phyloP scores from a whole-genome alignment of 1,140 invertebrate genomes.

The Cryptotermes secundus region DNA sequence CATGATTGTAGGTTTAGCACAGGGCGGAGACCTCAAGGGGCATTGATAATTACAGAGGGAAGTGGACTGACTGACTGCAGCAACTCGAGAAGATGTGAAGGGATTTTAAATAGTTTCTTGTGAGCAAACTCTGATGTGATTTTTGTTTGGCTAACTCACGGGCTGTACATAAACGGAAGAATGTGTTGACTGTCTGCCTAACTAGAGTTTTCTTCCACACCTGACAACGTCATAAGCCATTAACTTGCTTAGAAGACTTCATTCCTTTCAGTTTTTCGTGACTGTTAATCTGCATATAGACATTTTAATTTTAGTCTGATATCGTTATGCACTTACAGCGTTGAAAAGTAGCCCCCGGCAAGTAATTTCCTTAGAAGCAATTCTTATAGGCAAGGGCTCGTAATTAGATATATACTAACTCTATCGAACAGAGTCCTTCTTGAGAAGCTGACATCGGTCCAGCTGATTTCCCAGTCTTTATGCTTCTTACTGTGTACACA shows the following conservation, averaged over 20 bases:
- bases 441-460: no score
- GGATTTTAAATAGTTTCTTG: slow-evolving; percentile 1
- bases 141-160: not conserved
- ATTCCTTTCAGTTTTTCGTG: not conserved
- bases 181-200: not conserved
- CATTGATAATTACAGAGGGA: not conserved
- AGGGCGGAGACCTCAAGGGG: not conserved
- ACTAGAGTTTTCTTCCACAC: not conserved
- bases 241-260: slow-evolving; percentile 11
- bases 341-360: not conserved
- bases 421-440: no score
- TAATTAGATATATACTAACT: no score
- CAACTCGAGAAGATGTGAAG: not conserved
- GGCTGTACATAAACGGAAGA: not conserved
- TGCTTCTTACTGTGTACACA: no score
- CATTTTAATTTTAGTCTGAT: not conserved
- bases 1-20: not conserved
- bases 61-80: not conserved
- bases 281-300: slow-evolving; percentile 1
- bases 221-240: not conserved
- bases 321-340: not conserved
- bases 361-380: not conserved
- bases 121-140: not conserved
- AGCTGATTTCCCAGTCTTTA: no score
- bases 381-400: not conserved